Evolutionary conservation across 2,888 invertebrate genomes (phyloP), one percentile per base, ranked within the genome.

Genomic region (Drosophila gaucha): DNA sequence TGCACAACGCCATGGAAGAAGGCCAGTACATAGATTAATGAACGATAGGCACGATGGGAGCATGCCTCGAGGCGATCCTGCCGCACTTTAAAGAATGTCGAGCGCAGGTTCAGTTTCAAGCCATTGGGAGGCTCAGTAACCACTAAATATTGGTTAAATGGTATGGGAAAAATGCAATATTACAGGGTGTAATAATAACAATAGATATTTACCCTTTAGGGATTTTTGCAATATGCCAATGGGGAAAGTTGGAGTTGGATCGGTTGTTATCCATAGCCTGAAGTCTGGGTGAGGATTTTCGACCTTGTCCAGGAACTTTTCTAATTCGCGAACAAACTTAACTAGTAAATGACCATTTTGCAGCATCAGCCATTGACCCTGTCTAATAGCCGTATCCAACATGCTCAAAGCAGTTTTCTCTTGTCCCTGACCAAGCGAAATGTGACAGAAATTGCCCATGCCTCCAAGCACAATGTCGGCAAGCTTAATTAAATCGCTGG

Each of bases 1-100:
- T 96, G 96, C 0, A 98, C 96, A 0, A 98, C 97, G 8, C 97
- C 98, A 90, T 98, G 98, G 92, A 98, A 98, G 92, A 98, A 98
- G 0, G 97, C 97, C 38, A 98, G 92, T 2, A 97, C 97, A 90
- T 96, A 98, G 35, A 97, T 94, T 0, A 98, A 93, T 30, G 97
- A 93, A 80, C 95, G 95, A 92, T 95, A 98, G n/a, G 94, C 93
- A 0, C 93, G 92, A 91, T 98, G 97, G 0, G 92, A 86, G 89
- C 97, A 97, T 10, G 94, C 93, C 5, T 96, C 95, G 35, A 98
- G 92, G 0, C 94, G 94, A 68, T 95, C 94, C n/a, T 94, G 91
- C 0, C 95, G 93, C 93, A 98, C 94, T 92, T 97, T 97, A 91
- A 96, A 95, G 91, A 96, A 98, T 0, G 97, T 98, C 89, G 96